Conservation (phyloP, 2,888 invertebrate genomes). For the Clistopyga incitator region DNA sequence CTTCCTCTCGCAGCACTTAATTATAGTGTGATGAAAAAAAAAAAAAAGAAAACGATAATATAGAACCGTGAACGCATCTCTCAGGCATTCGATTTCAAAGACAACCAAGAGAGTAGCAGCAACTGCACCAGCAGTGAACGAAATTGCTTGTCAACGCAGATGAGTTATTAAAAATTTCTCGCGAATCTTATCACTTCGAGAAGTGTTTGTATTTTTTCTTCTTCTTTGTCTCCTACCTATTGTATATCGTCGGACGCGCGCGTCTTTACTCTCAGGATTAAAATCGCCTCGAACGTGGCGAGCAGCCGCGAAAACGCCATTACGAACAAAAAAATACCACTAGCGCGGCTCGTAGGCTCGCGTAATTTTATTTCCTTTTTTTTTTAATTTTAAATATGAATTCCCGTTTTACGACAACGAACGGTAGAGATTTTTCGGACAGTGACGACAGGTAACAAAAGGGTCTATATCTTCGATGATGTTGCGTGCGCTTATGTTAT, state of each 20-base stretch:
- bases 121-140: slow-evolving; percentile 26
- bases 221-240: slow-evolving; percentile 64
- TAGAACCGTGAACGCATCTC: neutral
- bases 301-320: slow-evolving; percentile 2
- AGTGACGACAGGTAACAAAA: slow-evolving; percentile 76
- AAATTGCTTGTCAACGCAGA: slow-evolving; percentile 19
- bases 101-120: slow-evolving; percentile 3
- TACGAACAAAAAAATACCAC: slow-evolving; percentile 48
- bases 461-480: slow-evolving; percentile 74
- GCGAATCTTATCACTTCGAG: slow-evolving; percentile 35
- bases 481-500: slow-evolving; percentile 23
- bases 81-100: slow-evolving; percentile 1
- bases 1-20: slow-evolving; percentile 44
- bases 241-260: slow-evolving; percentile 46
- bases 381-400: slow-evolving; percentile 24
- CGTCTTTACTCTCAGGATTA: slow-evolving; percentile 54
- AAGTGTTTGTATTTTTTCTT: slow-evolving; percentile 46
- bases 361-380: slow-evolving; percentile 24
- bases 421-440: slow-evolving; percentile 53
- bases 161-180: slow-evolving; percentile 24
- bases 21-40: slow-evolving; percentile 29
- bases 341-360: slow-evolving; percentile 21
- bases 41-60: slow-evolving; percentile 14
- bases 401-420: slow-evolving; percentile 41
- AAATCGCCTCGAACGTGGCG: slow-evolving; percentile 50